Conservation (phyloP, 2,797 vertebrate species). For the Anguilla anguilla region DNA sequence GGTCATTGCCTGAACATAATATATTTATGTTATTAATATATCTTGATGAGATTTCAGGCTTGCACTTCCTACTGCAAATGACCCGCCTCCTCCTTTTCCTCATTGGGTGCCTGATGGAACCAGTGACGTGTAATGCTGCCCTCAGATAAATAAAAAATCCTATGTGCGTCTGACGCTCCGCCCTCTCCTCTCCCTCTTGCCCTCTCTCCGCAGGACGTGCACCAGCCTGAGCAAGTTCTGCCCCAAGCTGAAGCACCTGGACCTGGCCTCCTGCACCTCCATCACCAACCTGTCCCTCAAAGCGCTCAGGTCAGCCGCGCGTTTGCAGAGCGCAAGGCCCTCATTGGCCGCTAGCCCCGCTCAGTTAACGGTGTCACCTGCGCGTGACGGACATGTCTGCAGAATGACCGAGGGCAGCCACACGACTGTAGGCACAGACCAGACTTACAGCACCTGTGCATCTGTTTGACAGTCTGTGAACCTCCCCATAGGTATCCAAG, state of each 20-base stretch:
- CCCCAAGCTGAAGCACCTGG: slow-evolving; percentile 95
- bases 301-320: slow-evolving; percentile 85
- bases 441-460: neutral
- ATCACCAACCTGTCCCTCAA: slow-evolving; percentile 98
- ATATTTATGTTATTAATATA: no score
- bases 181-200: neutral
- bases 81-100: no score
- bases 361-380: neutral
- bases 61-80: no score
- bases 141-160: no score
- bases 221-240: slow-evolving; percentile 98
- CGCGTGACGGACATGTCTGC: neutral
- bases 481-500: neutral
- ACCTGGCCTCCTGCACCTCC: slow-evolving; percentile 95
- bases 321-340: neutral
- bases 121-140: no score
- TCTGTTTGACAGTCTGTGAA: neutral
- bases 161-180: no score
- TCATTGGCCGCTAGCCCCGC: neutral
- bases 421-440: neutral
- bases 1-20: no score
- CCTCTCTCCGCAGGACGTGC: slow-evolving; percentile 82
- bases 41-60: no score
- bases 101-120: no score
- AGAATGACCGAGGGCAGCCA: neutral